Conservation (phyloP, 2,113 vertebrate genomes). For the Trichomycterus rosablanca region DNA sequence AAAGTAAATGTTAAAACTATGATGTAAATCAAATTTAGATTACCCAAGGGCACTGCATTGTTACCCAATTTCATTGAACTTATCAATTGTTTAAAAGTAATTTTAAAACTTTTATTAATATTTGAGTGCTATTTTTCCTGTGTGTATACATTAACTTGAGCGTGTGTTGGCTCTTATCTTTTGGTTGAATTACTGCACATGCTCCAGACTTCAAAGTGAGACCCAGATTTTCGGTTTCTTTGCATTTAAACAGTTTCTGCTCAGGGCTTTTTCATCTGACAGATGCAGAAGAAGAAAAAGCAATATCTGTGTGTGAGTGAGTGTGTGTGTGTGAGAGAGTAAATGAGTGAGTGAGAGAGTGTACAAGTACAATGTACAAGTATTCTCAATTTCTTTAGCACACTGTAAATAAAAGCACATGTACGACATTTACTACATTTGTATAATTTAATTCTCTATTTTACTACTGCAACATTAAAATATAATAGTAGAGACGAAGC, state of each 20-base stretch:
- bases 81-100: not conserved
- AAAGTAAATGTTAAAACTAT: not conserved
- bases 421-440: too few relatives aligned
- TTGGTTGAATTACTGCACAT: not conserved
- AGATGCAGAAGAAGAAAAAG: not conserved
- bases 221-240: not conserved
- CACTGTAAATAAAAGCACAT: too few relatives aligned
- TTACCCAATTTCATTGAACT: not conserved
- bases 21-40: not conserved
- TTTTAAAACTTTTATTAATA: not conserved
- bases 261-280: conserved; percentile 3
- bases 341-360: too few relatives aligned
- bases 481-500: not conserved
- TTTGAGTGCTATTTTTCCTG: not conserved
- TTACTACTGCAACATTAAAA: not conserved
- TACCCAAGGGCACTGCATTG: not conserved
- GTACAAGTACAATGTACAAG: too few relatives aligned
- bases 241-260: conserved; percentile 1
- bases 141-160: not conserved
- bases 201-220: conserved; percentile 18
- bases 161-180: not conserved
- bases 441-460: too few relatives aligned
- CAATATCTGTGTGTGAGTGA: not conserved
- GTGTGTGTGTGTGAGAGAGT: not conserved
- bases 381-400: too few relatives aligned